Evolutionary conservation across 2,113 vertebrate genomes (phyloP), one percentile per base, ranked within the genome.

Genomic region (Progne subis): DNA sequence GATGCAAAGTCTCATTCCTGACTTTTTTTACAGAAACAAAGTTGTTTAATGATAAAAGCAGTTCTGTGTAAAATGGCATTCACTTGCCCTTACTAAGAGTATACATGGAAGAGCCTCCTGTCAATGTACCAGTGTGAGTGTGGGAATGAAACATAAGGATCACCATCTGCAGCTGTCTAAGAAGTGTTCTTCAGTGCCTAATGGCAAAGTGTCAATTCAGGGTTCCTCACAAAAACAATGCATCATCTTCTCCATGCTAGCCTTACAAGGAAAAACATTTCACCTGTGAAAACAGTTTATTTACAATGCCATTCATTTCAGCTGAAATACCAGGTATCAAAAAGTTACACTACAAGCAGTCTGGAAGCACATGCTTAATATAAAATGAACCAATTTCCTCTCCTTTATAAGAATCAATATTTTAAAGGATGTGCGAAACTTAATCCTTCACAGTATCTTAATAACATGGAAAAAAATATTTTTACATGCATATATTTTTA

Each of bases 91-190:
- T 91, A 94, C 81, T 96, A 86, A 88, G 64, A 88, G 82, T 53
- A 39, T 82, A 90, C 49, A 82, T 82, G 83, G 59, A 96, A 94
- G 85, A 97, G 75, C 76, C 80, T 69, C 37, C 88, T 71, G 83
- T 90, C 89, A 95, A 56, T 52, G n/a, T 20, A 94, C 57, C 85
- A 82, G 44, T 67, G 56, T 56, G 46, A 41, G 25, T 96, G 65
- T 86, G 67, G 95, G 90, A 96, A 91, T 37, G 94, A 92, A 97
- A 95, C 85, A 94, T 50, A 96, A 92, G 74, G 95, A 97, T 92
- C 94, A 94, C 49, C 91, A 96, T 89, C 81, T 92, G 77, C 65
- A 94, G 80, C 81, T 95, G 57, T 64, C 71, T 94, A 79, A 76
- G 81, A 95, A 92, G 79, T 43, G 61, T 37, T 93, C 86, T 88